These are phyloP conservation scores for Crossoptilon crossoptilon DNA, from an alignment of 2,797 vertebrate species.

Conservation along the genomic window DNA sequence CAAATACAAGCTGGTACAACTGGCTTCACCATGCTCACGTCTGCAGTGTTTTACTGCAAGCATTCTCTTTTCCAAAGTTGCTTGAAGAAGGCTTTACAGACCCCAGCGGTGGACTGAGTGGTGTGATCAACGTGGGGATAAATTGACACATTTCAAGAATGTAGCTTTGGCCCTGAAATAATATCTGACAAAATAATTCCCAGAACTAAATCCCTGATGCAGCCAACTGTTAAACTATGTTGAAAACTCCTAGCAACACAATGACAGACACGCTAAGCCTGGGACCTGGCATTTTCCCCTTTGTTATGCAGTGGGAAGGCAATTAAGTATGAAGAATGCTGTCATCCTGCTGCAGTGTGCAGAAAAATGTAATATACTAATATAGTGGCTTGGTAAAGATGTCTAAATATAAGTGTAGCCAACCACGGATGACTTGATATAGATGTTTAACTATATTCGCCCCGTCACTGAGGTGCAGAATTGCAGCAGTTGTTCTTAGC, in stretches of 20 bases:
- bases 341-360: neutral
- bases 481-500: neutral
- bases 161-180: neutral
- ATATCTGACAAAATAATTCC: neutral
- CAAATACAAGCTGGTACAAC: neutral
- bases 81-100: neutral
- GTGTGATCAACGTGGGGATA: neutral
- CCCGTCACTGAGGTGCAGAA: neutral
- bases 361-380: neutral
- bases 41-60: neutral
- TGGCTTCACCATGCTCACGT: neutral
- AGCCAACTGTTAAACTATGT: neutral
- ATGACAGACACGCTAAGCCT: accelerated
- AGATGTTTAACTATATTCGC: neutral
- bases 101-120: neutral
- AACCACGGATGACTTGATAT: neutral
- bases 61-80: neutral
- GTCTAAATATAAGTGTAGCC: neutral
- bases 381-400: neutral
- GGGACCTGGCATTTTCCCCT: neutral
- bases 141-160: neutral
- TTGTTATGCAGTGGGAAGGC: neutral
- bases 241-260: neutral
- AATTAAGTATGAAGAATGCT: conserved; percentile 1
- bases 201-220: conserved; percentile 5